These are phyloP conservation scores for Ginglymostoma cirratum DNA, from an alignment of 2,113 vertebrate genomes.

Conservation along the genomic window DNA sequence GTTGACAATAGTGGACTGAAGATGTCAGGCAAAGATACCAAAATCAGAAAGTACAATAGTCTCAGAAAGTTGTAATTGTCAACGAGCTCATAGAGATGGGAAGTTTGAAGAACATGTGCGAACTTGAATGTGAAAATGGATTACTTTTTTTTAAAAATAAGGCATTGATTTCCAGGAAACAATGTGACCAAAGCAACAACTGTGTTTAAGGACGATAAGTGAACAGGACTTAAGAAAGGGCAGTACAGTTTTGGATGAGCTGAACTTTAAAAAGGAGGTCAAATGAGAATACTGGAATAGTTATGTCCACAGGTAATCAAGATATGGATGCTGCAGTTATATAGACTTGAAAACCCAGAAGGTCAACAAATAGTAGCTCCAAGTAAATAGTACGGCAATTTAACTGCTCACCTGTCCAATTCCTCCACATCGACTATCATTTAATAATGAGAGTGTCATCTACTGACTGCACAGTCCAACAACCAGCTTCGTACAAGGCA, in stretches of 20 bases:
- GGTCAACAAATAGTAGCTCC: neutral
- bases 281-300: too few relatives aligned
- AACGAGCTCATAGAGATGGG: neutral
- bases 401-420: neutral
- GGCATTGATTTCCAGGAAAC: neutral
- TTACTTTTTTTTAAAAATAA: neutral
- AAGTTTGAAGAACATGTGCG: neutral
- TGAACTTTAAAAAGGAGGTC: neutral
- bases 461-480: neutral
- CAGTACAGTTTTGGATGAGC: neutral
- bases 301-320: too few relatives aligned
- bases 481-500: neutral
- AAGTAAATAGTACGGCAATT: neutral
- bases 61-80: neutral
- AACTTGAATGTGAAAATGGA: neutral
- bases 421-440: neutral
- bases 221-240: too few relatives aligned
- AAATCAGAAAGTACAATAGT: too few relatives aligned
- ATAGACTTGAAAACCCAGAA: neutral
- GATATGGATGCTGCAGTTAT: neutral
- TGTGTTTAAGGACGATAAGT: too few relatives aligned
- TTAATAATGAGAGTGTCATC: neutral
- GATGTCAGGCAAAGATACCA: neutral
- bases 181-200: neutral
- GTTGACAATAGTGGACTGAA: neutral